These are phyloP conservation scores for Desmodus rotundus DNA, from an alignment of 2,113 vertebrate genomes.

Conservation along the genomic window DNA sequence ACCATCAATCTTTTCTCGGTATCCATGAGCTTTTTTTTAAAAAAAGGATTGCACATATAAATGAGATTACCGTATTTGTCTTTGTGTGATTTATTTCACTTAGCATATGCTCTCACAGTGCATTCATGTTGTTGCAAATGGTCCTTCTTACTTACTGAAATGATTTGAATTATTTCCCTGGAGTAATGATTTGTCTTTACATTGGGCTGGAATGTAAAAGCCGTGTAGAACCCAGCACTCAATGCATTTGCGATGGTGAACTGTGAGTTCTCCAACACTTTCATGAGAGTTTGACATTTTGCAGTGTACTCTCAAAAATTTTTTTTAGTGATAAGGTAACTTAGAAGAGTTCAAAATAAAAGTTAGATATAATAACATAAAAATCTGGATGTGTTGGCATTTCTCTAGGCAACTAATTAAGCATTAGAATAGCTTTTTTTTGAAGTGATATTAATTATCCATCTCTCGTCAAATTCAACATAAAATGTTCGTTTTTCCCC, in stretches of 20 bases:
- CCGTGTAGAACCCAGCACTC: neutral
- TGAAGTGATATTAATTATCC: neutral
- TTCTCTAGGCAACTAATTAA: neutral
- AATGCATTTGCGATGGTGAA: neutral
- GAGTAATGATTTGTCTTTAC: neutral
- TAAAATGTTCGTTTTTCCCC: neutral
- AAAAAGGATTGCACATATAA: neutral
- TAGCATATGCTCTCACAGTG: neutral
- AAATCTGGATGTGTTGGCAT: neutral
- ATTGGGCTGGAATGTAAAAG: neutral
- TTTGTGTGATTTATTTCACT: neutral
- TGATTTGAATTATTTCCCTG: neutral
- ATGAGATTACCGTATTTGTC: neutral
- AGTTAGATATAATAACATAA: neutral
- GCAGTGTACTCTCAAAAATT: neutral
- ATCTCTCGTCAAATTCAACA: neutral
- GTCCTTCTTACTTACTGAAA: neutral
- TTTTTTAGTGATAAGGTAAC: neutral
- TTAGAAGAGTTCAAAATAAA: conserved; percentile 2
- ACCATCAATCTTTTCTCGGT: neutral
- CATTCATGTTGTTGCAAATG: neutral
- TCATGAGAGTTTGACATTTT: neutral
- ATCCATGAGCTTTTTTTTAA: neutral
- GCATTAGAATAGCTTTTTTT: neutral
- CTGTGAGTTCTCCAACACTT: neutral